Evolutionary conservation across 2,888 invertebrate genomes (phyloP).

Genomic region (Parapristionchus giblindavisi): DNA sequence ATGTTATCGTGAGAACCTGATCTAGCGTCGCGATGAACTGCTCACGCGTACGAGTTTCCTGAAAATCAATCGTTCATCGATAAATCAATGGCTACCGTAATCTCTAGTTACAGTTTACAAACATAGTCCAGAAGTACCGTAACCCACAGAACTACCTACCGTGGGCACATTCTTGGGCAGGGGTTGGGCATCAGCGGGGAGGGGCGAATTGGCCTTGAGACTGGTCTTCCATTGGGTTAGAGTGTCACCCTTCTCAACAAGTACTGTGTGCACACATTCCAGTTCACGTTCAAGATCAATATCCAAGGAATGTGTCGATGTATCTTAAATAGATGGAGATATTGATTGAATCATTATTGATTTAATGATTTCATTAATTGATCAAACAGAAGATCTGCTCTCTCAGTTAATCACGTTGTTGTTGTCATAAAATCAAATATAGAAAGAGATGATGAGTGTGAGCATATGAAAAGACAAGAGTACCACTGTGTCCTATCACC

Average conservation of each 20-base stretch:
- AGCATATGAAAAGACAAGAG: not conserved
- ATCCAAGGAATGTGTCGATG: constrained; percentile 34
- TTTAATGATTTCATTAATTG: not conserved
- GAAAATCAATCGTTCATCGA: not conserved
- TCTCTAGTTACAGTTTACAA: not conserved
- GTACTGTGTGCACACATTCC: constrained; percentile 49
- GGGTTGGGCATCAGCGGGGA: constrained; percentile 39
- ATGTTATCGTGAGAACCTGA: constrained; percentile 45
- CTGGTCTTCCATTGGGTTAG: constrained; percentile 56
- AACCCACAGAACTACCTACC: not conserved
- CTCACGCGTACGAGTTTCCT: constrained; percentile 43
- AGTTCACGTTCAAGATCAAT: constrained; percentile 58
- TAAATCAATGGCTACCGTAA: not conserved
- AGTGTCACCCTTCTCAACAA: constrained; percentile 52
- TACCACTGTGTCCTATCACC: too few species aligned
- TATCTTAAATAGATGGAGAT: not conserved
- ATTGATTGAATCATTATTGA: not conserved
- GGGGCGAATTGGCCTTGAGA: constrained; percentile 40
- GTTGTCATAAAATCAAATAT: too few species aligned
- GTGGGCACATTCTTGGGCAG: constrained; percentile 37
- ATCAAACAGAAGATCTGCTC: too few species aligned
- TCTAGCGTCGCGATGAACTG: constrained; percentile 47
- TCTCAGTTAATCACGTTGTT: too few species aligned
- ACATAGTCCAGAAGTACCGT: constrained; percentile 4
- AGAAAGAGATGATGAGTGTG: too few species aligned